Base-by-base conservation (phyloP, 2,888 invertebrate species). In the Epinotia demarniana region DNA sequence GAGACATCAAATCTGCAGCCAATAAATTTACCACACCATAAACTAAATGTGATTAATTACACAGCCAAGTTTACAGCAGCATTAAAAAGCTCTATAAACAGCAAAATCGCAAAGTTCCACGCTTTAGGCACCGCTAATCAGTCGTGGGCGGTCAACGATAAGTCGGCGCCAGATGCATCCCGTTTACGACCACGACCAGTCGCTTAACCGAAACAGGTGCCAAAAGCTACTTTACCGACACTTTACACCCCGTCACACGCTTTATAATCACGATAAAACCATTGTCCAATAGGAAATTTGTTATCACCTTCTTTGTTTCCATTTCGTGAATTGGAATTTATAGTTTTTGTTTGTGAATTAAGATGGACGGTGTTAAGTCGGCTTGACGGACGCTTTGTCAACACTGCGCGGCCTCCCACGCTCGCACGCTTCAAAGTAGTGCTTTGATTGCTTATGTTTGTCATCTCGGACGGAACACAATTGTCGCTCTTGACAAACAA, bases 161-260 rank as follows among this genome's bases (percentile, higher is more conserved):
- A 87, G 82, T 73, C 82, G 92, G 92, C 92, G 91, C 92, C 92
- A 87, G 81, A 77, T 83, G 84, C 87, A 89, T 90, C 89, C 79
- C 79, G 83, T 82, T 90, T 85, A 75, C 84, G 82, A 83, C 83
- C 79, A 75, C 84, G 82, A 83, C 83, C 79, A 81, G 73, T 75
- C 57, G 39, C 68, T 68, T 68, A 68, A 39, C 67, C 13, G 67
- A 23, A 68, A 68, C 90, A 92, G 92, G 93, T 93, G 93, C 92
- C 92, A 93, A 93, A 93, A 93, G 92, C 88, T 80, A 81, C 88
- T 91, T 90, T 87, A 84, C 83, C 84, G 83, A 91, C 92, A 92
- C 92, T 89, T 90, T 90, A 88, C 86, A 84, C 83, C 82, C 85
- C 88, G 92, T 92, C 91, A 89, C 86, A 84, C 82, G 80, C 81